Conservation (phyloP, 2,113 vertebrate genomes). For the Tetrao urogallus region DNA sequence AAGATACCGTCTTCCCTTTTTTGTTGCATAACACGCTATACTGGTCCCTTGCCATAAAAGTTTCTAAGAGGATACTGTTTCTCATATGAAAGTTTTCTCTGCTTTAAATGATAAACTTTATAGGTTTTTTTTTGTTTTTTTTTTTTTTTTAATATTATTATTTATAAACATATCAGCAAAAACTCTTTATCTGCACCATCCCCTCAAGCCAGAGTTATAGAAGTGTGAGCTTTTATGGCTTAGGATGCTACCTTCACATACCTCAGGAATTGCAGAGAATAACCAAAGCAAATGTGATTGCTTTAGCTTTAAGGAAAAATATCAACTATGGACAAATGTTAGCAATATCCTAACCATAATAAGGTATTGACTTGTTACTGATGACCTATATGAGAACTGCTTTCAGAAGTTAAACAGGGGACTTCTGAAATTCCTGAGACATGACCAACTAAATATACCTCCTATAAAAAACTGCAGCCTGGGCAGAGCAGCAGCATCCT, state of each 20-base stretch:
- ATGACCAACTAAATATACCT: background rate
- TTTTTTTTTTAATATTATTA: background rate
- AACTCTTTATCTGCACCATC: background rate
- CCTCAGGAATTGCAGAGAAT: background rate
- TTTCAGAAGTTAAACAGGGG: background rate
- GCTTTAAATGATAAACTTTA: background rate
- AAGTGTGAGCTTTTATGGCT: background rate
- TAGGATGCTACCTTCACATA: background rate
- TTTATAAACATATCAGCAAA: background rate
- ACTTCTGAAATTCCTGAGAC: background rate
- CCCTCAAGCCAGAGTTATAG: background rate
- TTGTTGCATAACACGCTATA: background rate
- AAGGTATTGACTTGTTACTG: background rate
- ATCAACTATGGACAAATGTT: background rate
- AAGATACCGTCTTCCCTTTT: background rate
- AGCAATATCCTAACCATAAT: background rate
- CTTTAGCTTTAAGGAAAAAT: background rate
- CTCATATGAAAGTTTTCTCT: background rate
- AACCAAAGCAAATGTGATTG: background rate
- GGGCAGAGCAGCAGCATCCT: background rate
- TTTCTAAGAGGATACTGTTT: background rate
- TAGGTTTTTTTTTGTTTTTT: background rate
- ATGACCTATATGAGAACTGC: background rate
- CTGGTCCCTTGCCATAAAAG: background rate
- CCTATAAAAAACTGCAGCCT: background rate